Percentiles rank a stretch among this genome's conserved stretches.
These are phyloP conservation scores for Apostichopus japonicus DNA, from an alignment of 35 echinoderm and acorn worm species.

Conservation along the genomic window DNA sequence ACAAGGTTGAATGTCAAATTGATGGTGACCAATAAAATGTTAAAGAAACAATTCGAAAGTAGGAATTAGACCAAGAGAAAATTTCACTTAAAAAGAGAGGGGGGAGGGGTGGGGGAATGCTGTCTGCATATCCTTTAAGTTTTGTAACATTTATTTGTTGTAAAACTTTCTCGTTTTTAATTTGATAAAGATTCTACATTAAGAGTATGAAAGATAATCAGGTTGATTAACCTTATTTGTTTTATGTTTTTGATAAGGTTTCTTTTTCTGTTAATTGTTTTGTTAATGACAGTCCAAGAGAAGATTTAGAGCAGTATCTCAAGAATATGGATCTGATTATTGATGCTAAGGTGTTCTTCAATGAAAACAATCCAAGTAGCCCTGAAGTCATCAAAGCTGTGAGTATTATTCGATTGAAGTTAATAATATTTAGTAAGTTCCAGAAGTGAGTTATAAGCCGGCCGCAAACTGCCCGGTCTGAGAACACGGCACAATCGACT, in stretches of 20 bases:
- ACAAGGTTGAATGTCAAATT: no score
- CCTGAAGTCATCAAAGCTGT: slow-evolving; percentile 94
- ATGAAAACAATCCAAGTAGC: slow-evolving; percentile 90
- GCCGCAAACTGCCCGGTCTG: no score
- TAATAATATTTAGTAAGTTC: not conserved
- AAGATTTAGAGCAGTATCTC: slow-evolving; percentile 83
- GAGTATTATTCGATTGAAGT: slow-evolving; percentile 37
- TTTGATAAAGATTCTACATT: not conserved
- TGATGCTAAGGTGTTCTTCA: slow-evolving; percentile 84
- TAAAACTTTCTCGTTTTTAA: not conserved
- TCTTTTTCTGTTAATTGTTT: not conserved
- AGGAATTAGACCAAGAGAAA: no score
- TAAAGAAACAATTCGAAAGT: no score
- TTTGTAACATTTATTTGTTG: not conserved
- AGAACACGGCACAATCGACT: no score
- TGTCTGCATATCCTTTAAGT: not conserved
- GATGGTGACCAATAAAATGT: no score
- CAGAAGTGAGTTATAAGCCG: no score
- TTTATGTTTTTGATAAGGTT: not conserved
- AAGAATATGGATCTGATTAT: slow-evolving; percentile 78
- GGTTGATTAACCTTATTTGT: not conserved
- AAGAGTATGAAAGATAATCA: no score
- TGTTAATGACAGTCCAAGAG: slow-evolving; percentile 61
- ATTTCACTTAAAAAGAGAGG: no score
- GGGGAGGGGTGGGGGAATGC: not conserved